These are phyloP conservation scores for Heliangelus exortis DNA, from an alignment of 2,797 vertebrate species.

Conservation along the genomic window DNA sequence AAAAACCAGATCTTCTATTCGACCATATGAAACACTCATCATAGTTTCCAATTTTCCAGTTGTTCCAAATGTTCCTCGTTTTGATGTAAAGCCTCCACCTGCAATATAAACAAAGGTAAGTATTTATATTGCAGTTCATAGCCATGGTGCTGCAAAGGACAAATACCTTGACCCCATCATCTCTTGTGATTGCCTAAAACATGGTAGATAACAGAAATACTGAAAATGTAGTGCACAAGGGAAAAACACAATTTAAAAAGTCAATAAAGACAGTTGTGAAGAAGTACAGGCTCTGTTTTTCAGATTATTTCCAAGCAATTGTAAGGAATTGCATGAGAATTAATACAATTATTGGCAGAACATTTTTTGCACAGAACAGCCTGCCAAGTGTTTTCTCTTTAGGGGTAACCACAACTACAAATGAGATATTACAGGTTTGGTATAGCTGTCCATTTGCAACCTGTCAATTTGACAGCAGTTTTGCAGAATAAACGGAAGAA, in stretches of 20 bases:
- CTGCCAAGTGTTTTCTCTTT: neutral
- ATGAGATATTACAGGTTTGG: neutral
- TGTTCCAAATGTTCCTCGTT: constrained; percentile 88
- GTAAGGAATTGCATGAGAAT: neutral
- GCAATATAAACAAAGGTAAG: neutral
- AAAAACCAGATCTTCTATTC: constrained; percentile 91
- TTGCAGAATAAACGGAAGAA: neutral
- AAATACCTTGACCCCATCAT: neutral
- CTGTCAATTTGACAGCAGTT: neutral
- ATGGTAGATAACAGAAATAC: fast-evolving
- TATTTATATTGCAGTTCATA: neutral
- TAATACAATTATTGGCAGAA: neutral
- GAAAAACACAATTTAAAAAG: neutral
- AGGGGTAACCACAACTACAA: neutral
- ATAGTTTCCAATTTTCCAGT: constrained; percentile 92
- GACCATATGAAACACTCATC: constrained; percentile 93
- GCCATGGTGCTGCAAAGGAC: neutral
- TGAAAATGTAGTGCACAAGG: neutral
- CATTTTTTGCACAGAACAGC: neutral
- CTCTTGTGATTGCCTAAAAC: neutral
- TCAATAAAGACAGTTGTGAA: neutral
- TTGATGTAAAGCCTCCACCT: constrained; percentile 94
- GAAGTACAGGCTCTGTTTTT: neutral
- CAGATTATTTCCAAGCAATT: neutral
- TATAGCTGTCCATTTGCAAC: neutral